Evolutionary conservation across 2,888 invertebrate species (phyloP).

Genomic region (Gortyna flavago): DNA sequence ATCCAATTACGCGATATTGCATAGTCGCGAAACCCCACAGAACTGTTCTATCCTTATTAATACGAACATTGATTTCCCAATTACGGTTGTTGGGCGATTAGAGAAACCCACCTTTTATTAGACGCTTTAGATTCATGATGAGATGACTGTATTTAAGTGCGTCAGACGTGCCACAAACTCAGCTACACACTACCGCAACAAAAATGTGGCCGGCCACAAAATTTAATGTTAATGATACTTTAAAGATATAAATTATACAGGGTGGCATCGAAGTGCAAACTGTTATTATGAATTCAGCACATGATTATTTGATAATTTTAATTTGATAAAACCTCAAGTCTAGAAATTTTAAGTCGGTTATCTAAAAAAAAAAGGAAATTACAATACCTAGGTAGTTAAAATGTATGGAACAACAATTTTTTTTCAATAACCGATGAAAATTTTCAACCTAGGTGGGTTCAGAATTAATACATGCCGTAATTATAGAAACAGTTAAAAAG

Average conservation of each 20-base stretch:
- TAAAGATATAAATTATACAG: too few species aligned
- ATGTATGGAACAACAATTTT: too few species aligned
- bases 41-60: slow-evolving; percentile 29
- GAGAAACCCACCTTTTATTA: slow-evolving; percentile 50
- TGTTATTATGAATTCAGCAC: background rate
- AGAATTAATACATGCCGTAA: too few species aligned
- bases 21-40: slow-evolving; percentile 5
- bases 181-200: background rate
- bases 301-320: too few species aligned
- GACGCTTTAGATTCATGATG: slow-evolving; percentile 12
- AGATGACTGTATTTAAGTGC: slow-evolving; percentile 30
- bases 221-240: too few species aligned
- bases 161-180: slow-evolving; percentile 11
- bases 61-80: slow-evolving; percentile 37
- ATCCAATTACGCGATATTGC: slow-evolving; percentile 6
- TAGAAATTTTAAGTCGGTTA: too few species aligned
- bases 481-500: too few species aligned
- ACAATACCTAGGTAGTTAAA: too few species aligned
- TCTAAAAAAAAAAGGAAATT: background rate
- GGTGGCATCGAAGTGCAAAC: background rate
- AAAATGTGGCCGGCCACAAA: background rate
- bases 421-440: too few species aligned
- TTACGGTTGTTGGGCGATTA: slow-evolving; percentile 17
- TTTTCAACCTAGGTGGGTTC: too few species aligned
- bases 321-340: too few species aligned